Base-by-base conservation (phyloP, 2,113 vertebrate genomes). In the Danionella cerebrum region DNA sequence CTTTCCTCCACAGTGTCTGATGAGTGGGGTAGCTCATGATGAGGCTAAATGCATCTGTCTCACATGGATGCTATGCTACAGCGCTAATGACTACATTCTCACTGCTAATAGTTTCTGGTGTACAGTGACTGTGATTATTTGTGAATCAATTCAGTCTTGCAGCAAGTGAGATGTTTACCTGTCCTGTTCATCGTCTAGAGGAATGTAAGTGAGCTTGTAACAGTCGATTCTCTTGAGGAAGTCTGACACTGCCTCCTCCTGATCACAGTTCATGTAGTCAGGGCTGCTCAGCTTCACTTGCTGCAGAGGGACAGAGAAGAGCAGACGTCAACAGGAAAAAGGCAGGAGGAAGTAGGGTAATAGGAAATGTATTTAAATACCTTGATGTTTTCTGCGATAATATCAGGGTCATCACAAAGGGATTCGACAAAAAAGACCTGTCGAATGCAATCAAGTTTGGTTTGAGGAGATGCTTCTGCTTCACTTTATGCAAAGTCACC, bases 271-370 rank as follows among this genome's bases (percentile, higher is more conserved):
- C 1, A 67, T 47, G 21, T 96, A 96, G 73, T 96, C 92, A 0
- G 92, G 93, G 59, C 93, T 94, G 76, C 89, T 90, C 31, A 96
- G 87, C 83, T 96, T 96, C 71, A 96, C 93, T 89, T 96, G 90
- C 93, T 95, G 19, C 6, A 31, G 9, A 48, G 29, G 50, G 27
- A 53, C 13, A 29, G 12, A 55, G 6, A 6, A 33, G 9, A 33
- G 29, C 29, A 33, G 9, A 33, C 29, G 3, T 33, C 1, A 5
- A 33, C 29, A 33, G 29, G 9, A 33, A 1, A 33, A 33, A 33
- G 9, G 5, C 29, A 33, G 5, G 12, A 67, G 24, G 47, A 3
- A 38, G 12, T n/a, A n/a, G n/a, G n/a, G n/a, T n/a, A n/a, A n/a
- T n/a, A n/a, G n/a, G n/a, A n/a, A n/a, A n/a, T n/a, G n/a, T n/a